Conservation (phyloP, 2,113 vertebrate species). For the Equus przewalskii region DNA sequence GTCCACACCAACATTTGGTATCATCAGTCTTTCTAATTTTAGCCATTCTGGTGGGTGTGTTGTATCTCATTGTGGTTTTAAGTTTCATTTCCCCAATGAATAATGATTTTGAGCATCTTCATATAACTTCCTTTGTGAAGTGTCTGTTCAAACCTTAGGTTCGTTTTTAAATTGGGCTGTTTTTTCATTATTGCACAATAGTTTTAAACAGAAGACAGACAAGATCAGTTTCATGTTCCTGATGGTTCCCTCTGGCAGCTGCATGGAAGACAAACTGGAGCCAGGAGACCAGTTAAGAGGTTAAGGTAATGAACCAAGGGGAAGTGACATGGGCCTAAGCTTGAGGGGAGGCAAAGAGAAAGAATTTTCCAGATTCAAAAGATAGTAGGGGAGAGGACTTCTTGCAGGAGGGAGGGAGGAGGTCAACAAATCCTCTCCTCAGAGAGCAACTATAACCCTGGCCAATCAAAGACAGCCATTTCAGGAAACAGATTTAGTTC, state of each 20-base stretch:
- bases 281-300: background rate
- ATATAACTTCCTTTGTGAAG: background rate
- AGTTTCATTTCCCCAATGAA: background rate
- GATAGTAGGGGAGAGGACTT: background rate
- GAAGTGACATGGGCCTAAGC: background rate
- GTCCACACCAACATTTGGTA: background rate
- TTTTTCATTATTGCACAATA: background rate
- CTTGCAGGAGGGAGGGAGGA: background rate
- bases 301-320: background rate
- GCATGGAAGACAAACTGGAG: background rate
- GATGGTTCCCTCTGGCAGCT: background rate
- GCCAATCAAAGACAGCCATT: background rate
- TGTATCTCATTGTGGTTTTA: background rate
- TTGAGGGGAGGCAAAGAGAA: background rate
- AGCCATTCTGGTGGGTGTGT: background rate
- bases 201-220: background rate
- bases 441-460: background rate
- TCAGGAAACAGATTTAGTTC: background rate
- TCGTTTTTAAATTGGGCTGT: background rate
- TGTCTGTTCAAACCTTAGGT: background rate
- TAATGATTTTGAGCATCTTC: background rate
- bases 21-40: background rate
- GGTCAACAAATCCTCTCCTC: background rate
- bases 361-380: background rate
- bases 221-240: background rate